A percentile compares a stretch with the other conserved stretches of the same genome.
phyloP scores from a whole-genome alignment of 2,113 vertebrate species.

The Rana temporaria region DNA sequence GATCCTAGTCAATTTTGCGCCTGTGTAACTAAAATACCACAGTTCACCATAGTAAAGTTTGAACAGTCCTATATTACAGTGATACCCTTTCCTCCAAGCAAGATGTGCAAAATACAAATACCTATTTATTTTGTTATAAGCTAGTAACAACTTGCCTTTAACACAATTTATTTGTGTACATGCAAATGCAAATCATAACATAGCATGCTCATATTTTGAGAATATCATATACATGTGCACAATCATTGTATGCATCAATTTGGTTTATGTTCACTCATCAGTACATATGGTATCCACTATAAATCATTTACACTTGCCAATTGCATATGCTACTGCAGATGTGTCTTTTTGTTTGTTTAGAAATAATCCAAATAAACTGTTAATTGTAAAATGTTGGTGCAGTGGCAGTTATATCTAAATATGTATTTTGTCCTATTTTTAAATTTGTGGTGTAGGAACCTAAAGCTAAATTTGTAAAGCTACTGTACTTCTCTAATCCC shows the following conservation, averaged over 20 bases:
- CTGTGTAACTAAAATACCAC: too few species aligned
- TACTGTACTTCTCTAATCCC: too few species aligned
- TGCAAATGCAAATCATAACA: background rate
- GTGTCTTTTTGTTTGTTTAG: too few species aligned
- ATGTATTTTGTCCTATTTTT: background rate
- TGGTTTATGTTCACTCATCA: background rate
- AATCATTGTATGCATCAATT: conserved; percentile 8
- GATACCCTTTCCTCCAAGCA: background rate
- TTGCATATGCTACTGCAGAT: too few species aligned
- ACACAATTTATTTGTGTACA: conserved; percentile 8
- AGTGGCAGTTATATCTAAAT: background rate
- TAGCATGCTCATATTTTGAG: conserved; percentile 33
- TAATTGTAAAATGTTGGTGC: background rate
- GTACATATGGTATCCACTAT: background rate
- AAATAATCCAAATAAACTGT: background rate
- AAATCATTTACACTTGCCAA: background rate
- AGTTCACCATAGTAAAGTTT: background rate
- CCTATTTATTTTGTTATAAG: background rate
- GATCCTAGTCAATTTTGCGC: too few species aligned
- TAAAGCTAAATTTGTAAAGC: too few species aligned
- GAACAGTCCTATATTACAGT: background rate
- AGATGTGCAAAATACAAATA: background rate
- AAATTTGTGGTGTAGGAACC: too few species aligned
- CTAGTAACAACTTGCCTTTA: conserved; percentile 9
- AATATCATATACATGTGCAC: conserved; percentile 13